These are phyloP conservation scores for Ophion ventricosus DNA, from an alignment of 2,888 invertebrate species.

Conservation along the genomic window DNA sequence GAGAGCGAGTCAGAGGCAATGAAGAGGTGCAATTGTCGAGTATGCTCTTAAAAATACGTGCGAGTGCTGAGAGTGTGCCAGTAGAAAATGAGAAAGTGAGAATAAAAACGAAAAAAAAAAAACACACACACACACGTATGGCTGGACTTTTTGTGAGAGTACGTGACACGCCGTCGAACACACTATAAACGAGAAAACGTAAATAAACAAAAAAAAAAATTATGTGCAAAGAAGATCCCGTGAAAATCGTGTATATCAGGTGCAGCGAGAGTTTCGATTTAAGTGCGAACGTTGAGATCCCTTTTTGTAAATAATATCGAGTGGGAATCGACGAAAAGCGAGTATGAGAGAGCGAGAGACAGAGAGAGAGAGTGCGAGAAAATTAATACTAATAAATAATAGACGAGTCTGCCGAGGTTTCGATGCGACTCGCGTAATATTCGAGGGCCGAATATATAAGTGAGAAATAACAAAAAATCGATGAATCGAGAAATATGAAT, in stretches of 20 bases:
- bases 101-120: conserved; percentile 10
- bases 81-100: not conserved
- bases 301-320: conserved; percentile 67
- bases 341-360: conserved; percentile 13
- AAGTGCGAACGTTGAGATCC: conserved; percentile 61
- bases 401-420: conserved; percentile 37
- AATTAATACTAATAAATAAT: conserved; percentile 31
- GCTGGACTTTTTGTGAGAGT: conserved; percentile 32
- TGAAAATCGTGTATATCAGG: conserved; percentile 63
- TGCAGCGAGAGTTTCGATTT: conserved; percentile 50
- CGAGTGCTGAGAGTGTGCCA: conserved; percentile 7
- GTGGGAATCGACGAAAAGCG: conserved; percentile 39
- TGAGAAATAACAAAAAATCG: conserved; percentile 5
- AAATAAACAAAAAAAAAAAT: conserved; percentile 19
- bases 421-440: conserved; percentile 32
- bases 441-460: conserved; percentile 22
- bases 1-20: conserved; percentile 27
- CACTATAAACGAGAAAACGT: conserved; percentile 48
- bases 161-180: conserved; percentile 59
- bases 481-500: conserved; percentile 11
- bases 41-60: conserved; percentile 45
- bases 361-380: conserved; percentile 26
- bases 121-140: conserved; percentile 10
- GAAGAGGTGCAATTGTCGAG: conserved; percentile 36
- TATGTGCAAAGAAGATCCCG: conserved; percentile 15